A percentile compares a stretch with the other conserved stretches of the same genome.
Evolutionary conservation across 1,140 invertebrate species (phyloP).

Genomic region (Subanguina moxae): DNA sequence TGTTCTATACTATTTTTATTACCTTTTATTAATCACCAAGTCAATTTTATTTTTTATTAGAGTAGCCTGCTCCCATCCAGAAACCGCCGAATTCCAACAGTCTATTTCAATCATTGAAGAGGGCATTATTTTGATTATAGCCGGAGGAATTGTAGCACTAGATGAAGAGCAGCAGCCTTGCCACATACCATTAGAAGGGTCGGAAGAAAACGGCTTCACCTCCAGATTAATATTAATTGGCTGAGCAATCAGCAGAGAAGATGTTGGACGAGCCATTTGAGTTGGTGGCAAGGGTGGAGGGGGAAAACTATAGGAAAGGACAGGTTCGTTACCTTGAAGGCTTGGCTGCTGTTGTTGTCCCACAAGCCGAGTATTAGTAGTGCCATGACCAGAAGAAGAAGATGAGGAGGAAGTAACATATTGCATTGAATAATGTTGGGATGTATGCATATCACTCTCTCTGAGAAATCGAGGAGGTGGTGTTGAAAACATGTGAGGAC

Average conservation of each 20-base stretch:
- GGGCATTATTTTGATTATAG: constrained; percentile 1
- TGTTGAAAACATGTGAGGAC: too few species aligned
- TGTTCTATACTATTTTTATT: neutral
- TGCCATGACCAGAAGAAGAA: too few species aligned
- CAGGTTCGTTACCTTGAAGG: too few species aligned
- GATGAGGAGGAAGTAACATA: too few species aligned
- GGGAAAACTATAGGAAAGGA: too few species aligned
- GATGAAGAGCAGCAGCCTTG: neutral
- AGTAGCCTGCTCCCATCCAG: constrained; percentile 38
- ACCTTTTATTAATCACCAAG: constrained; percentile 39
- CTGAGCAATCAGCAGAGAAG: neutral
- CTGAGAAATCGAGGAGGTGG: too few species aligned
- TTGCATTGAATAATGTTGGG: too few species aligned
- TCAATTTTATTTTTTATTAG: constrained; percentile 46
- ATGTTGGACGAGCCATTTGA: neutral
- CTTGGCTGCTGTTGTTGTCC: too few species aligned
- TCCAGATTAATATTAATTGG: constrained; percentile 1
- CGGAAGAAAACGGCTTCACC: neutral
- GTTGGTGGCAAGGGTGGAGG: neutral
- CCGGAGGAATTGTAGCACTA: neutral
- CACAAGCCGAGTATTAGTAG: too few species aligned
- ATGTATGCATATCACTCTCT: too few species aligned
- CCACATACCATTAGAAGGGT: neutral
- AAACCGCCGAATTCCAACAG: constrained; percentile 32
- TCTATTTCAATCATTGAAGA: constrained; percentile 13